phyloP scores from a whole-genome alignment of 2,888 invertebrate genomes.

The Scaptomyza tumidula region DNA sequence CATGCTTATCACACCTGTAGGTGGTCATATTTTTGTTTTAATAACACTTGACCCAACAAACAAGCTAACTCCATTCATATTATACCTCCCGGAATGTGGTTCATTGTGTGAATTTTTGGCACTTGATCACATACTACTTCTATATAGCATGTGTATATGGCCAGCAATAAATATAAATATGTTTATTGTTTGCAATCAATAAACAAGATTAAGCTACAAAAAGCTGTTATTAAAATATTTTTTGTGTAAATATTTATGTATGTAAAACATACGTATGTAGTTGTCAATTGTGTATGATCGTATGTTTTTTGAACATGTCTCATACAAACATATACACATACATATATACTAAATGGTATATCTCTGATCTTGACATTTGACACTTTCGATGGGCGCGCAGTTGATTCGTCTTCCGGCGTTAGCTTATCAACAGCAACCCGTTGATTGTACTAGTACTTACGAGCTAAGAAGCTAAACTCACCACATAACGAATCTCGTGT shows the following conservation, averaged over 20 bases:
- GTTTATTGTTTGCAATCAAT: slow-evolving; percentile 63
- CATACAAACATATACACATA: too few relatives aligned
- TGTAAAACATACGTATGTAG: not conserved
- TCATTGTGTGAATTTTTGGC: slow-evolving; percentile 40
- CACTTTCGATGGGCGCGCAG: not conserved
- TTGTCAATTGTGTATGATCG: slow-evolving; percentile 2
- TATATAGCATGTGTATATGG: slow-evolving; percentile 45
- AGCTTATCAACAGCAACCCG: slow-evolving; percentile 27
- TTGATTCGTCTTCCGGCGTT: not conserved
- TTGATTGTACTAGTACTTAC: too few relatives aligned
- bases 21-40: slow-evolving; percentile 46
- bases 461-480: too few relatives aligned
- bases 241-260: not conserved
- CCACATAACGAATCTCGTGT: too few relatives aligned
- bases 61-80: not conserved
- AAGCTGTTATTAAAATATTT: slow-evolving; percentile 11
- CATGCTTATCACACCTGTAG: slow-evolving; percentile 38
- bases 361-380: slow-evolving; percentile 14
- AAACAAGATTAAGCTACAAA: slow-evolving; percentile 36
- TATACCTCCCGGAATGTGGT: not conserved
- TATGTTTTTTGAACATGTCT: slow-evolving; percentile 8
- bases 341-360: not conserved
- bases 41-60: slow-evolving; percentile 13
- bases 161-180: slow-evolving; percentile 47
- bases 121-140: slow-evolving; percentile 35